Evolutionary conservation across 37 sponge, comb jelly and placozoan species (phyloP).

Genomic region (Oscarella lobularis): DNA sequence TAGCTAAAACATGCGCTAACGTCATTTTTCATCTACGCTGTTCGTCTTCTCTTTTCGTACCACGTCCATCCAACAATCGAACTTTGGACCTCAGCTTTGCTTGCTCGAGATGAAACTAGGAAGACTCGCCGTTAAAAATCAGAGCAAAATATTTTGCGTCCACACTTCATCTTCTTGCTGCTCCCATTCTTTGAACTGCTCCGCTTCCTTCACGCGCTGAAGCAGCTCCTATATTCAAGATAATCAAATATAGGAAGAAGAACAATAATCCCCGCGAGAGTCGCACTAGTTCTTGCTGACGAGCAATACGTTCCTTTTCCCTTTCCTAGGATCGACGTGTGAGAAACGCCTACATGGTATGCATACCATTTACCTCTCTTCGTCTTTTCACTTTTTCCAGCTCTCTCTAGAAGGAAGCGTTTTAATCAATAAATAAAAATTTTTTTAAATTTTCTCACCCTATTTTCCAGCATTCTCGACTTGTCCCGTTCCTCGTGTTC

Average conservation of each 20-base stretch:
- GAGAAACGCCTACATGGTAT: neutral
- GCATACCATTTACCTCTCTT: slow-evolving; percentile 6
- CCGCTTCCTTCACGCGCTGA: slow-evolving; percentile 88
- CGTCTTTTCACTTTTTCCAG: slow-evolving; percentile 80
- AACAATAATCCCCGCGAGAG: too few relatives aligned
- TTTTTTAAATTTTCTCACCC: slow-evolving; percentile 10
- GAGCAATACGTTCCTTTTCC: slow-evolving; percentile 78
- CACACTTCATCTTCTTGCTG: slow-evolving; percentile 84
- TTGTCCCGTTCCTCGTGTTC: slow-evolving; percentile 48
- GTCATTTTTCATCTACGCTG: neutral
- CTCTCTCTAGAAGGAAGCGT: slow-evolving; percentile 28
- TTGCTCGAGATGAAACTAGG: slow-evolving; percentile 89
- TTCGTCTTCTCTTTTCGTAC: slow-evolving; percentile 9
- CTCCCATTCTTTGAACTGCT: slow-evolving; percentile 92
- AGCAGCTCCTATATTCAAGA: slow-evolving; percentile 42
- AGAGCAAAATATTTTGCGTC: neutral
- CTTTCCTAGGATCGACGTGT: too few relatives aligned
- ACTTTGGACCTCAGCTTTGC: slow-evolving; percentile 84
- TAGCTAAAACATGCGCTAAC: slow-evolving; percentile 29
- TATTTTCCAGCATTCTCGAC: slow-evolving; percentile 59
- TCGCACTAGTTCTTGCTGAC: slow-evolving; percentile 75
- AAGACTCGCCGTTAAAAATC: too few relatives aligned
- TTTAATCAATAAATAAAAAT: neutral
- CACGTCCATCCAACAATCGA: slow-evolving; percentile 68
- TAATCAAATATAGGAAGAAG: too few relatives aligned